Base-by-base conservation (phyloP, 2,888 invertebrate genomes). In the Byasa hedistus region DNA sequence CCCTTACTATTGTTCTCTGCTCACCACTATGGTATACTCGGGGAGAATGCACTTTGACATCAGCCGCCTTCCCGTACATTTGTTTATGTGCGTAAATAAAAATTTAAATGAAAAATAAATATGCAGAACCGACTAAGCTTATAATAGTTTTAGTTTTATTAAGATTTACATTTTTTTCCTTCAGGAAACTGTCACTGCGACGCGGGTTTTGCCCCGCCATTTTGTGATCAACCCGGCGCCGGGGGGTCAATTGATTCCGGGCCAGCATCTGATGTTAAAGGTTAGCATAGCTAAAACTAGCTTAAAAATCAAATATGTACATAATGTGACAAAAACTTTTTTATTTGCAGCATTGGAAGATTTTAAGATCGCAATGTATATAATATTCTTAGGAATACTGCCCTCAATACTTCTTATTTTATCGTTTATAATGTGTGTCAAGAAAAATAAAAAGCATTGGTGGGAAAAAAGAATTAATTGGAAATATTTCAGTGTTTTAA, bases 121-220 rank as follows among this genome's bases (percentile, higher is more conserved):
- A 32, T 32, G 8, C 7, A 32, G 32, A 32, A 7, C 10, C 10
- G 1, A 10, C 10, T n/a, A 10, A 32, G 32, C 32, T 32, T 10
- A 32, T 10, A 32, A 10, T 32, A n/a, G 8, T 32, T 10, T 10
- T 10, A 32, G 32, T 32, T 7, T 5, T 32, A 0, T 7, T 32
- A 32, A 32, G 8, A 32, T 7, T 5, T 7, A 32, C 10, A 32
- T 32, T 32, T 27, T 32, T 52, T 7, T 39, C 54, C 51, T 56
- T 2, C 94, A 79, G 98, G 98, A 0, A 95, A 98, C 80, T 99
- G 99, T 77, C 99, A 99, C 85, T 99, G 99, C 85, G 94, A 96
- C 76, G 89, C 94, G 0, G 98, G 99, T 0, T 99, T 95, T 85
- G 95, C 95, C 0, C 98, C 98, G 0, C 97, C 98, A 0, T 90